These are phyloP conservation scores for Peromyscus attwateri DNA, from an alignment of 2,797 vertebrate species.

Conservation along the genomic window DNA sequence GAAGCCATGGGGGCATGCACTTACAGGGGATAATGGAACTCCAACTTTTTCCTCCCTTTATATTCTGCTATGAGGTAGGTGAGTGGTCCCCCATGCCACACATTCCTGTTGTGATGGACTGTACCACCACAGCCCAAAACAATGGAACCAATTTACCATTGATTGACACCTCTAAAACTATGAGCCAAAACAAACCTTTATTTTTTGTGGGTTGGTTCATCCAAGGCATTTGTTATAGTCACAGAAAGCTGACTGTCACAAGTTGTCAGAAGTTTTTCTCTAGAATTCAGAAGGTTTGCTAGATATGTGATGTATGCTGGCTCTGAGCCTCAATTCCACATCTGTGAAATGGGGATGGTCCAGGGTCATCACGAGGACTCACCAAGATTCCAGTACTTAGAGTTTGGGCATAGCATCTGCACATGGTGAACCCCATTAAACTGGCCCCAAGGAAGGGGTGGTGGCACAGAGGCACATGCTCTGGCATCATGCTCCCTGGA, in stretches of 20 bases:
- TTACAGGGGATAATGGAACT: neutral
- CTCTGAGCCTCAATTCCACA: neutral
- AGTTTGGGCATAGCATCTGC: neutral
- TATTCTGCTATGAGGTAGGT: neutral
- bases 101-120: neutral
- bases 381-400: neutral
- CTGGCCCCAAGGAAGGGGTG: neutral
- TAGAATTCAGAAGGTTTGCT: constrained; percentile 27
- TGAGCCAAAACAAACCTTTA: neutral
- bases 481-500: constrained; percentile 1
- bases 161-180: neutral
- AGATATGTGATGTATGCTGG: neutral
- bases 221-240: neutral
- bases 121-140: neutral
- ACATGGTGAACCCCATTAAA: neutral
- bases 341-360: neutral
- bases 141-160: neutral
- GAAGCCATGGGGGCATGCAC: neutral
- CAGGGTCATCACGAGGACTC: neutral
- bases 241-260: neutral
- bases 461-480: neutral
- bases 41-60: neutral
- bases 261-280: constrained; percentile 10
- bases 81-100: neutral
- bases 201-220: neutral